A percentile compares a stretch with the other conserved stretches of the same genome.
phyloP scores from a whole-genome alignment of 2,888 invertebrate species.

The Nephrotoma appendiculata region DNA sequence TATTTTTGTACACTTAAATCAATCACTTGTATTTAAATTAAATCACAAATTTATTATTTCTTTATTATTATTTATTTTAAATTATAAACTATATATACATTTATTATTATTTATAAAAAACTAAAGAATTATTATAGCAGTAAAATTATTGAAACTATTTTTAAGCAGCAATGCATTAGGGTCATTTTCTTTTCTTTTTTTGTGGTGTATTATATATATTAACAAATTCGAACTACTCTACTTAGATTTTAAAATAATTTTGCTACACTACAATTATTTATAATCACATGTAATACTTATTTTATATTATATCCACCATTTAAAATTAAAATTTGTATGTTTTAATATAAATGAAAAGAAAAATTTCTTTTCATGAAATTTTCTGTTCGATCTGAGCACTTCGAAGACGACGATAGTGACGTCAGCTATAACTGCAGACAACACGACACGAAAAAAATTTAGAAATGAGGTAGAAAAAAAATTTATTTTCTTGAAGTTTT shows the following conservation, averaged over 20 bases:
- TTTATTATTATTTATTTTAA: background rate
- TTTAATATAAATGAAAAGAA: background rate
- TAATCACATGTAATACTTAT: slow-evolving; percentile 1
- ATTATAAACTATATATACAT: background rate
- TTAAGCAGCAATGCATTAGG: background rate
- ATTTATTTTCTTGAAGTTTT: background rate
- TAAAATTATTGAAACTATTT: background rate
- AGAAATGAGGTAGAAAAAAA: background rate
- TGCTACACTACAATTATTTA: background rate
- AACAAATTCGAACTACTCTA: background rate
- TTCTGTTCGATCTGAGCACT: background rate
- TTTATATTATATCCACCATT: background rate
- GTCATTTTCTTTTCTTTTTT: background rate
- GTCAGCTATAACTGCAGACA: slow-evolving; percentile 4
- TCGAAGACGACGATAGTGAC: background rate
- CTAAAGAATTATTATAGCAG: background rate
- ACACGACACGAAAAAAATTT: slow-evolving; percentile 1
- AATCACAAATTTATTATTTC: background rate
- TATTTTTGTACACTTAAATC: background rate
- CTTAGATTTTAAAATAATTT: background rate
- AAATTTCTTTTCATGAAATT: background rate
- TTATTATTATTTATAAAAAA: background rate
- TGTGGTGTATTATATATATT: background rate
- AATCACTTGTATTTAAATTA: background rate
- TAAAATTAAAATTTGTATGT: background rate